Evolutionary conservation across 2,113 vertebrate genomes (phyloP), one percentile per base, ranked within the genome.

Genomic region (Poeciliopsis turrubarensis): DNA sequence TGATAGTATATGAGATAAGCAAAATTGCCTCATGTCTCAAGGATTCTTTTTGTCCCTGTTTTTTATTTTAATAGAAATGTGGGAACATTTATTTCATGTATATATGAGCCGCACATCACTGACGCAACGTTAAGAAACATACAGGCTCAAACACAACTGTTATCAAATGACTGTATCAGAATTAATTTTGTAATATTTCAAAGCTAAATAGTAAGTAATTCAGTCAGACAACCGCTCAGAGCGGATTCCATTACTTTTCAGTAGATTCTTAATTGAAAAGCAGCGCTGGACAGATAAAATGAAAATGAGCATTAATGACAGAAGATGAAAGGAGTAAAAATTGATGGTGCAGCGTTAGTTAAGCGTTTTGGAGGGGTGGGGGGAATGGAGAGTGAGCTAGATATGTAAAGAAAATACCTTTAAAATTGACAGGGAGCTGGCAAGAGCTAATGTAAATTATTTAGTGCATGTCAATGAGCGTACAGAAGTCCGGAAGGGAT

Each of bases 361-460:
- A 25, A 57, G n/a, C 22, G 10, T 57, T 57, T 22, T 57, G 25
- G 44, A 17, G 17, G 44, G 34, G 9, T 47, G 9, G 79, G 26
- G 41, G 61, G 39, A 37, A 26, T 13, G 57, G 34, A 37, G 34
- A 84, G 60, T 10, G 6, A 69, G 34, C 25, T 41, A 70, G 73
- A 73, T 30, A 67, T 5, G 14, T 27, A 22, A 44, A 64, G 60
- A 64, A 57, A 78, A 60, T 57, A 65, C 64, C 44, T 3, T 15
- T 63, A 63, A 80, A 67, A 41, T 15, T 31, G 31, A 19, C n/a
- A 34, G 37, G 30, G 37, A 57, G 72, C 64, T 51, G 5, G 17
- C 41, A 61, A 60, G 72, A 37, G 70, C 3, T 64, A 76, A 37
- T 70, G 32, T 83, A 61, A 85, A 86, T 80, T 25, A 86, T 85